Evolutionary conservation across 2,888 invertebrate genomes (phyloP), one percentile per base, ranked within the genome.

Genomic region (Archips xylosteana): DNA sequence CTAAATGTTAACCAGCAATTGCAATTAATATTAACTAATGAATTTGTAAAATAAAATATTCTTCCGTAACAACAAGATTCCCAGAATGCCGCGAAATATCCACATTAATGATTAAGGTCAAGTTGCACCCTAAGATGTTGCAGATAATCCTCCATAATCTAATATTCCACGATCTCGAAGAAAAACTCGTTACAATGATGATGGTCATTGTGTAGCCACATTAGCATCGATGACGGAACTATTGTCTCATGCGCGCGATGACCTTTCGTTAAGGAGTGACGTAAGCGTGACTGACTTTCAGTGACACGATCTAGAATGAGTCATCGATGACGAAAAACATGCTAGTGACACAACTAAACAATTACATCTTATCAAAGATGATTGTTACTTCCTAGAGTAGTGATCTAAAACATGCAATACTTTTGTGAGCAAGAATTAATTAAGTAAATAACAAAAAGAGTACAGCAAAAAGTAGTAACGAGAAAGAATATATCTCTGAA

Each of bases 171-270:
- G n/a, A n/a, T n/a, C n/a, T n/a, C n/a, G n/a, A n/a, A n/a, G n/a
- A n/a, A n/a, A n/a, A n/a, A n/a, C n/a, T n/a, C n/a, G n/a, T n/a
- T n/a, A n/a, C n/a, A n/a, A n/a, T n/a, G 4, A 57, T 57, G n/a
- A 64, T 51, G 1, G 59, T 64, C 57, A 68, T 49, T 36, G 13
- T 34, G 54, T 45, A 47, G 64, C 51, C 12, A 63, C 23, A 72
- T 72, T 73, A 73, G 49, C 73, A 63, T 63, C 6, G 59, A 64
- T 73, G 73, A 73, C 73, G 67, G 23, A 54, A 73, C 36, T 45
- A 64, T 64, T 60, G 68, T 68, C 68, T 49, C 49, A 63, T 63
- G 62, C 49, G 47, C 45, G 51, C 49, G 54, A 72, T 68, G 67
- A 59, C 63, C 67, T 68, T 73, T 47, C 39, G 49, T 51, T n/a